Evolutionary conservation across 2,797 vertebrate genomes (phyloP).

Genomic region (Melanotaenia trifasciata): DNA sequence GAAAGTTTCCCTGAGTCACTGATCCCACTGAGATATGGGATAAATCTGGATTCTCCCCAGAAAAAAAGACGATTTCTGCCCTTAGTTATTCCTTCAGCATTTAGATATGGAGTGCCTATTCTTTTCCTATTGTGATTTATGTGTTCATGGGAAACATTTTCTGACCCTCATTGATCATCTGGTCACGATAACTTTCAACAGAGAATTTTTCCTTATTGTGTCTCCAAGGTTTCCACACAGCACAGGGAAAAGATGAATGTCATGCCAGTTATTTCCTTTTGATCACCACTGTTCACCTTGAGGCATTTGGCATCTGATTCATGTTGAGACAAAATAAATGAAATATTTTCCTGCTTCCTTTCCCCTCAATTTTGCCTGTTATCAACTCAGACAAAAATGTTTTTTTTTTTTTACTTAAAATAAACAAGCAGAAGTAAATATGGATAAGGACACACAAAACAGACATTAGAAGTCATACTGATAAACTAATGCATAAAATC

Average conservation of each 20-base stretch:
- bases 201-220: neutral
- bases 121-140: slow-evolving; percentile 29
- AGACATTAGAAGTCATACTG: neutral
- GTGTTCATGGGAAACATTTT: slow-evolving; percentile 24
- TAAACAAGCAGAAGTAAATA: neutral
- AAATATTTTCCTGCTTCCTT: slow-evolving; percentile 48
- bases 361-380: slow-evolving; percentile 31
- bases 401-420: slow-evolving; percentile 12
- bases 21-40: slow-evolving; percentile 39
- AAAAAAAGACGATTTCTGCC: slow-evolving; percentile 7
- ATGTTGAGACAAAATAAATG: slow-evolving; percentile 63
- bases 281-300: slow-evolving; percentile 63
- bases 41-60: slow-evolving; percentile 37
- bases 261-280: slow-evolving; percentile 53
- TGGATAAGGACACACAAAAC: neutral
- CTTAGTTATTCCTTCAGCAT: neutral
- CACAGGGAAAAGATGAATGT: slow-evolving; percentile 46
- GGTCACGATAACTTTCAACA: slow-evolving; percentile 21
- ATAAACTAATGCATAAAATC: neutral
- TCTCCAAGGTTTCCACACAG: slow-evolving; percentile 23
- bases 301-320: slow-evolving; percentile 64
- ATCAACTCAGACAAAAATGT: slow-evolving; percentile 24
- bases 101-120: slow-evolving; percentile 18
- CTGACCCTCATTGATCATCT: slow-evolving; percentile 50
- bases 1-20: slow-evolving; percentile 49